Percentiles rank a stretch among this genome's conserved stretches.
Conservation (phyloP, 2,888 invertebrate genomes). For the Ommatoiulus sabulosus region DNA sequence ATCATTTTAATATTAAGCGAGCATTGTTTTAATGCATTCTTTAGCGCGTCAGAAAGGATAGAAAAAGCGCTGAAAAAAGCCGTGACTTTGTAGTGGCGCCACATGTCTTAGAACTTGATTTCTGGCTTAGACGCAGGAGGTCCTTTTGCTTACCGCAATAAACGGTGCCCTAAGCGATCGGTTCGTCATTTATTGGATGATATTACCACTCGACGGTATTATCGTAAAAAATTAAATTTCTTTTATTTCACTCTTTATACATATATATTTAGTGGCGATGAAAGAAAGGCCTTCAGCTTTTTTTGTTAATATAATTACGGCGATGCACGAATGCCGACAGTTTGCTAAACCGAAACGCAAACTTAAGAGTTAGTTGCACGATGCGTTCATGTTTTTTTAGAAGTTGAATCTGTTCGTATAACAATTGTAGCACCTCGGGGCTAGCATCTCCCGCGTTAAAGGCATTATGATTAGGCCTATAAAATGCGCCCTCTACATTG, state of each 20-base stretch:
- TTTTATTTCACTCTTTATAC: background rate
- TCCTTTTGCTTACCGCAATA: background rate
- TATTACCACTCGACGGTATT: constrained; percentile 13
- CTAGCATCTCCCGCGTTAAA: background rate
- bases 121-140: background rate
- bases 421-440: constrained; percentile 11
- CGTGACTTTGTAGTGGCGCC: too few relatives aligned
- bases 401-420: background rate
- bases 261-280: background rate
- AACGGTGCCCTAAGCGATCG: constrained; percentile 1
- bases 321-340: constrained; percentile 15
- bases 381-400: background rate
- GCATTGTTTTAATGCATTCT: too few relatives aligned
- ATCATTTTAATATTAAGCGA: too few relatives aligned
- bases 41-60: too few relatives aligned
- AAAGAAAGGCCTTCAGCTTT: constrained; percentile 6
- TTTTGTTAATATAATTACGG: background rate
- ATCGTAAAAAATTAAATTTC: constrained; percentile 20
- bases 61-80: too few relatives aligned
- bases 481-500: too few relatives aligned
- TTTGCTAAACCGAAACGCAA: background rate
- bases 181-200: constrained; percentile 10
- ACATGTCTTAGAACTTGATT: too few relatives aligned
- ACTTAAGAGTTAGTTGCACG: background rate
- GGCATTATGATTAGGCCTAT: constrained; percentile 28